Evolutionary conservation across 2,888 invertebrate species (phyloP).

Genomic region (Odontomyia ornata): DNA sequence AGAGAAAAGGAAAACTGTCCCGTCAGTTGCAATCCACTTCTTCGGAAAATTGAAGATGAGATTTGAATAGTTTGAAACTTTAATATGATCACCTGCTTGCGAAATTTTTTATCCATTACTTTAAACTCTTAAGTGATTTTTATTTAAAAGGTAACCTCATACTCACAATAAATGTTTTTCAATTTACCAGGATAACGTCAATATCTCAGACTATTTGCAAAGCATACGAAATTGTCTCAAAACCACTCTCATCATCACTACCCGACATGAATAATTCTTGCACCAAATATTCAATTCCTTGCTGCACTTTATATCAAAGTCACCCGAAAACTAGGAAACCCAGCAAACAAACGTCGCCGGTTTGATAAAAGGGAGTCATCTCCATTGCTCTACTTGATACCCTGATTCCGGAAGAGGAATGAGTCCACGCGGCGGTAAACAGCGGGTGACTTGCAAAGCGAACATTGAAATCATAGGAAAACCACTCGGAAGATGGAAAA

Average conservation of each 20-base stretch:
- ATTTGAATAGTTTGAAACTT: too few relatives aligned
- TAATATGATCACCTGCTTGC: too few relatives aligned
- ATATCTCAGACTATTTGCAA: conserved; percentile 44
- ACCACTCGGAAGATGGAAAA: not conserved
- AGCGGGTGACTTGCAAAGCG: conserved; percentile 12
- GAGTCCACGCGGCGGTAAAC: conserved; percentile 12
- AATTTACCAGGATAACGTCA: conserved; percentile 14
- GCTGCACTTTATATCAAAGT: not conserved
- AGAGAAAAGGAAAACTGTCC: too few relatives aligned
- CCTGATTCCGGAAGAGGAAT: conserved; percentile 21
- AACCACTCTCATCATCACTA: not conserved
- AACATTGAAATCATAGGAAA: conserved; percentile 9
- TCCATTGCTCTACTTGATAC: not conserved
- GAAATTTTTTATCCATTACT: too few relatives aligned
- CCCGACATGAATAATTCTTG: conserved; percentile 10
- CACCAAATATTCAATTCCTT: not conserved
- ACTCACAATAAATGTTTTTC: not conserved
- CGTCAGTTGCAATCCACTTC: too few relatives aligned
- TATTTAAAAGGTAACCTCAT: not conserved
- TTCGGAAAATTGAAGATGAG: too few relatives aligned
- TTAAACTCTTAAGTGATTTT: too few relatives aligned
- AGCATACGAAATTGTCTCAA: conserved; percentile 19
- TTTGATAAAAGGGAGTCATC: conserved; percentile 12
- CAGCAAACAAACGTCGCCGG: not conserved
- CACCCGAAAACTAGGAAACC: not conserved